Percentiles rank a stretch among this genome's conserved stretches.
These are phyloP conservation scores for Oncorhynchus clarkii DNA, from an alignment of 2,113 vertebrate genomes.

Conservation along the genomic window DNA sequence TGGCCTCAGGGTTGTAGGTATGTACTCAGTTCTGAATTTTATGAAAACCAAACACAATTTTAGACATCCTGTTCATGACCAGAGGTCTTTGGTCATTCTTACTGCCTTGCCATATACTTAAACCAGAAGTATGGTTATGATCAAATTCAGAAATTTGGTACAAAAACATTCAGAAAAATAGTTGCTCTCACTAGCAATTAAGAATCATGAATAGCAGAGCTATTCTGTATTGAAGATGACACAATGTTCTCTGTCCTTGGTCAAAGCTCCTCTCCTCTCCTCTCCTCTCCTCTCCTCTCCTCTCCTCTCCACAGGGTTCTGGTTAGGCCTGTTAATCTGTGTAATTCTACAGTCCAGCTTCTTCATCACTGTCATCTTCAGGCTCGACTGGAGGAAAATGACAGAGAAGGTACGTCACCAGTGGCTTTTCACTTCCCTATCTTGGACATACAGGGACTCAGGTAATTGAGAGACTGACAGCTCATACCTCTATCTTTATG, in stretches of 20 bases:
- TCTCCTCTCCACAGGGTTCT: constrained; percentile 74
- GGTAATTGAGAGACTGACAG: neutral
- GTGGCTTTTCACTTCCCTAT: neutral
- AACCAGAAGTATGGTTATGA: no score
- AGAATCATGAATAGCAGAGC: neutral
- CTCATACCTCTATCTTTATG: neutral
- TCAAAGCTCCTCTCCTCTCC: neutral
- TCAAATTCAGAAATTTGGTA: no score
- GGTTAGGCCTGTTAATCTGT: constrained; percentile 82
- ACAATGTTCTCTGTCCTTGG: neutral
- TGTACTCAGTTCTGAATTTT: neutral
- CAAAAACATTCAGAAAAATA: no score
- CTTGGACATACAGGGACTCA: neutral
- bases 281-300: neutral
- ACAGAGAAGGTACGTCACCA: constrained; percentile 78
- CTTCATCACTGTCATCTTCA: constrained; percentile 75
- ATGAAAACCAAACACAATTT: neutral
- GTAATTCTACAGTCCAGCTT: constrained; percentile 72
- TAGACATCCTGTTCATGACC: no score
- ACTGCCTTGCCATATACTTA: no score
- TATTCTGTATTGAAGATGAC: no score
- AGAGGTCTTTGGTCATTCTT: no score
- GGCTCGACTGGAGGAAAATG: constrained; percentile 81
- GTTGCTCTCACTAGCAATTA: no score
- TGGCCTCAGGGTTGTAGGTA: constrained; percentile 79